Evolutionary conservation across 2,888 invertebrate genomes (phyloP).

Genomic region (Drosophila putrida): DNA sequence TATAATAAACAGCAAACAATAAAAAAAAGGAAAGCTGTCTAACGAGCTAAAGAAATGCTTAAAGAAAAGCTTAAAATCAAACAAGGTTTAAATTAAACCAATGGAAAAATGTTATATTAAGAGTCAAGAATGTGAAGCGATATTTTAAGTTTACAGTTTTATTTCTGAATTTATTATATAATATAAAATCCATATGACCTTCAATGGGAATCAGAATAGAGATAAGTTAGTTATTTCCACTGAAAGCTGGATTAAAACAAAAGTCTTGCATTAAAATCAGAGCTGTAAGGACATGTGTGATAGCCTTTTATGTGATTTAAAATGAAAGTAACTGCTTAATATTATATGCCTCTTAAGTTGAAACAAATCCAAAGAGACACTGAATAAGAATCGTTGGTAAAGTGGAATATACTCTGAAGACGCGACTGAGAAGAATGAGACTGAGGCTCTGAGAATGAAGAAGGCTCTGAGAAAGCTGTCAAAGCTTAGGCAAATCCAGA

Average conservation of each 20-base stretch:
- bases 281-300: too few relatives aligned
- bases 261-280: too few relatives aligned
- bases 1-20: conserved; percentile 33
- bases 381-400: not conserved
- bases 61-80: conserved; percentile 2
- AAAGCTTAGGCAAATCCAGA: conserved; percentile 16
- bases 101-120: too few relatives aligned
- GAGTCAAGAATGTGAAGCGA: too few relatives aligned
- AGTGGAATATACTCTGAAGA: not conserved
- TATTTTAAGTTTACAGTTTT: too few relatives aligned
- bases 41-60: not conserved
- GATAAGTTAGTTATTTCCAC: too few relatives aligned
- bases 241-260: too few relatives aligned
- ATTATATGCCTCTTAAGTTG: not conserved
- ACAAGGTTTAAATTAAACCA: not conserved
- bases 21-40: not conserved
- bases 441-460: not conserved
- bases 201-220: too few relatives aligned
- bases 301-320: not conserved
- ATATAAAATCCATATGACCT: too few relatives aligned
- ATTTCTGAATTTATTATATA: too few relatives aligned
- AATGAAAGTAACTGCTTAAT: not conserved
- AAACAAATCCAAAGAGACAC: conserved; percentile 2
- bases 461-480: not conserved
- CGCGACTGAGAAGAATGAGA: not conserved